These are phyloP conservation scores for Chironomus tepperi DNA, from an alignment of 1,140 invertebrate species.

Conservation along the genomic window DNA sequence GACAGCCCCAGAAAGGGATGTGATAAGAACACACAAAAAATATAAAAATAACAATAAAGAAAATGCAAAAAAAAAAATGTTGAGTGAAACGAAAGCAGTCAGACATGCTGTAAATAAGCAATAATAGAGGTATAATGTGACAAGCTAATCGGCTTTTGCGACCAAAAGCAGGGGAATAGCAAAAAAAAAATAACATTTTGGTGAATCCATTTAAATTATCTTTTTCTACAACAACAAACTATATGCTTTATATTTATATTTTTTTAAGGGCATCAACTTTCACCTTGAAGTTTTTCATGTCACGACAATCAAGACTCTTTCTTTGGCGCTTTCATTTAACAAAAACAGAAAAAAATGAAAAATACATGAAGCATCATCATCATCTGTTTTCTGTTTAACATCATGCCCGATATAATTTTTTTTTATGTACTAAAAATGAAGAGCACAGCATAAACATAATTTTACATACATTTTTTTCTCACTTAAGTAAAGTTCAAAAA, in stretches of 20 bases:
- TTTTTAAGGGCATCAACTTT: conserved; percentile 13
- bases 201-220: conserved; percentile 14
- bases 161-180: background rate
- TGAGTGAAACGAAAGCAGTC: background rate
- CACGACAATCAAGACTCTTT: background rate
- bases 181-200: background rate
- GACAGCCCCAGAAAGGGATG: background rate
- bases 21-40: background rate
- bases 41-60: background rate
- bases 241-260: background rate
- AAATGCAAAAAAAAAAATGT: too few relatives aligned
- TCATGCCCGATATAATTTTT: conserved; percentile 1
- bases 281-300: background rate
- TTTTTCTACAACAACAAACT: too few relatives aligned
- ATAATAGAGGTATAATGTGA: conserved; percentile 8
- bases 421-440: background rate
- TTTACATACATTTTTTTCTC: background rate
- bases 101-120: background rate
- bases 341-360: conserved; percentile 15
- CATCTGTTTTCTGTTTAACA: background rate
- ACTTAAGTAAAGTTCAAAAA: too few relatives aligned
- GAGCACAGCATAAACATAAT: background rate
- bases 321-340: conserved; percentile 12
- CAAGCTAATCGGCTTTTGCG: conserved; percentile 9
- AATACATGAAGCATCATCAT: background rate